Evolutionary conservation across 2,797 vertebrate species (phyloP), one percentile per base, ranked within the genome.

Genomic region (Pseudotriccus pelzelni): DNA sequence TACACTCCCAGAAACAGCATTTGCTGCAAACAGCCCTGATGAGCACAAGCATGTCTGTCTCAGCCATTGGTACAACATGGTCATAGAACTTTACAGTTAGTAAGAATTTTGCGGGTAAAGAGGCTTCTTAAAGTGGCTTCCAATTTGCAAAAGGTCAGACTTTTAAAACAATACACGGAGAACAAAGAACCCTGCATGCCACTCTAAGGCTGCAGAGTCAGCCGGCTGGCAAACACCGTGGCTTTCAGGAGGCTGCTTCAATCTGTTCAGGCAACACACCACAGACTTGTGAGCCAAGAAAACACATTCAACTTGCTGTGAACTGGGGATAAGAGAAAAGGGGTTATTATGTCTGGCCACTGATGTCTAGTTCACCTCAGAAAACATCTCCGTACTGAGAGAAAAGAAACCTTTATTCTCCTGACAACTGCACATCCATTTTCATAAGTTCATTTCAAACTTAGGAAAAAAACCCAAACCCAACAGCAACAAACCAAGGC

Each of bases 361-460:
- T 77, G 76, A 91, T 3, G 5, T 60, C 77, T 37, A 37, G 18
- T 39, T 84, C 80, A 64, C 62, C 79, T 74, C 66, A 84, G 87
- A 93, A 96, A 95, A 89, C 9, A 6, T 24, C 80, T 64, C 52
- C 55, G 44, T 47, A 44, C 62, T 52, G 67, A 72, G 68, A 87
- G 73, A 63, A 84, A 87, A 70, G 59, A 90, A 92, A 78, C 32
- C 30, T 76, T 91, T 87, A 79, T 43, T 94, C 85, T 87, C 95
- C 37, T 62, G 86, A 76, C 75, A 95, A 79, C 36, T 84, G 44
- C 10, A 91, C 77, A 97, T 95, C 83, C 87, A 94, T 96, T 97
- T 96, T 96, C 89, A 94, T 96, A 88, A 96, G 77, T 49, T 89
- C 74, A 55, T 68, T 85, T 91, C 36, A 60, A 88, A 80, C 63